These are phyloP conservation scores for Eustalomyia histrio DNA, from an alignment of 2,888 invertebrate genomes.

Conservation along the genomic window DNA sequence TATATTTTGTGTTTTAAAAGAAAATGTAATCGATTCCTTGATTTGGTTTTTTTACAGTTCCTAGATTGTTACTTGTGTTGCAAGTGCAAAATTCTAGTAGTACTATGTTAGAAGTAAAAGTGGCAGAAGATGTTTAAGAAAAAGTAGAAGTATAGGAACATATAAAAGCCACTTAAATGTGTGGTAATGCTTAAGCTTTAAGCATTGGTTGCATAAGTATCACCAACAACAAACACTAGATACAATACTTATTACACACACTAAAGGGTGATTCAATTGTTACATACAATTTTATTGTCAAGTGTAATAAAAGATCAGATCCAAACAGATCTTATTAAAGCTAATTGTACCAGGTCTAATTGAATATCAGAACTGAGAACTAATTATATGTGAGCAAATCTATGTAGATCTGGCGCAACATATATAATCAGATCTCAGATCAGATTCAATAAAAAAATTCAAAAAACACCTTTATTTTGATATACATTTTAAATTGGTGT, in stretches of 20 bases:
- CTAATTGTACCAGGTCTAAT: too few relatives aligned
- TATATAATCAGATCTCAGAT: too few relatives aligned
- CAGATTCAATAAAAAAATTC: too few relatives aligned
- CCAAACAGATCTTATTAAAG: too few relatives aligned
- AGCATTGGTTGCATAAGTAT: conserved; percentile 63
- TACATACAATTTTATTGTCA: too few relatives aligned
- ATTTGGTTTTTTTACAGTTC: conserved; percentile 17
- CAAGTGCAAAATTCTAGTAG: conserved; percentile 26
- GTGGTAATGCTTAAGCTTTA: conserved; percentile 62
- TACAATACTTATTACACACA: background rate
- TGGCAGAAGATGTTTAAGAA: conserved; percentile 6
- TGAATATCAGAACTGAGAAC: too few relatives aligned
- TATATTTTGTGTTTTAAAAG: conserved; percentile 3
- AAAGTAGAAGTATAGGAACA: background rate
- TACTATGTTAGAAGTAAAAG: conserved; percentile 2
- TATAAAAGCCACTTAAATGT: conserved; percentile 63
- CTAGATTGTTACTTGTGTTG: conserved; percentile 39
- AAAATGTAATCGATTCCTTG: conserved; percentile 62
- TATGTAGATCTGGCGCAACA: too few relatives aligned
- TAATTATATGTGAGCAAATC: too few relatives aligned
- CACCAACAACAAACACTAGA: conserved; percentile 34
- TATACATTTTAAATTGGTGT: too few relatives aligned
- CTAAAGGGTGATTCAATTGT: too few relatives aligned
- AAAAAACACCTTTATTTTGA: too few relatives aligned
- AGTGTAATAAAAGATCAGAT: too few relatives aligned